Evolutionary conservation across 2,113 vertebrate genomes (phyloP).

Genomic region (Perca fluviatilis): DNA sequence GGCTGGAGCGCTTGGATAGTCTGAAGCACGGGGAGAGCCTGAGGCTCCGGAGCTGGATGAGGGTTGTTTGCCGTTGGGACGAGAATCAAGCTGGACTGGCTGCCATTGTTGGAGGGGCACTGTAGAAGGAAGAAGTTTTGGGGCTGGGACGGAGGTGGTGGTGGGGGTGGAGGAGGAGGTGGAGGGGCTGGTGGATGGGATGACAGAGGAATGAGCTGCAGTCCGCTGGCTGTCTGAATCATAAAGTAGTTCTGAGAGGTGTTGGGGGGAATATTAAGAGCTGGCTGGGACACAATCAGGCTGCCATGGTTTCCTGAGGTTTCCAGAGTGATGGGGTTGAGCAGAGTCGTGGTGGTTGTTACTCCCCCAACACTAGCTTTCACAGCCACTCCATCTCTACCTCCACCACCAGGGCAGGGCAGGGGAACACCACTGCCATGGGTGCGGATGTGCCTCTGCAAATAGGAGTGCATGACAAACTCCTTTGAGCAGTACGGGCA

Average conservation of each 20-base stretch:
- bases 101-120: conserved; percentile 83
- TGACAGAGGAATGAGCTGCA: conserved; percentile 91
- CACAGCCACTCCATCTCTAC: conserved; percentile 74
- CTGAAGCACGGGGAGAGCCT: conserved; percentile 79
- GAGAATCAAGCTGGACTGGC: conserved; percentile 81
- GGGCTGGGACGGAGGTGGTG: conserved; percentile 72
- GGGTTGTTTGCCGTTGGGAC: conserved; percentile 78
- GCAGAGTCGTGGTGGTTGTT: conserved; percentile 73
- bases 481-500: conserved; percentile 90
- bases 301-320: conserved; percentile 85
- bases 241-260: conserved; percentile 88
- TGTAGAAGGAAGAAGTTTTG: conserved; percentile 85
- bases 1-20: conserved; percentile 80
- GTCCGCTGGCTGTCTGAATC: conserved; percentile 89
- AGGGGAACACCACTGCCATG: conserved; percentile 65
- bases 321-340: conserved; percentile 84
- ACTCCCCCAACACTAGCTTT: conserved; percentile 74
- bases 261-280: conserved; percentile 85
- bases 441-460: conserved; percentile 90
- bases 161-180: conserved; percentile 67
- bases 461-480: conserved; percentile 93
- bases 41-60: conserved; percentile 71
- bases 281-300: conserved; percentile 84
- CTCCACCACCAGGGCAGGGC: conserved; percentile 51
- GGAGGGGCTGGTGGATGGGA: conserved; percentile 77